phyloP scores from a whole-genome alignment of 2,888 invertebrate genomes.

The Philaethria dido region DNA sequence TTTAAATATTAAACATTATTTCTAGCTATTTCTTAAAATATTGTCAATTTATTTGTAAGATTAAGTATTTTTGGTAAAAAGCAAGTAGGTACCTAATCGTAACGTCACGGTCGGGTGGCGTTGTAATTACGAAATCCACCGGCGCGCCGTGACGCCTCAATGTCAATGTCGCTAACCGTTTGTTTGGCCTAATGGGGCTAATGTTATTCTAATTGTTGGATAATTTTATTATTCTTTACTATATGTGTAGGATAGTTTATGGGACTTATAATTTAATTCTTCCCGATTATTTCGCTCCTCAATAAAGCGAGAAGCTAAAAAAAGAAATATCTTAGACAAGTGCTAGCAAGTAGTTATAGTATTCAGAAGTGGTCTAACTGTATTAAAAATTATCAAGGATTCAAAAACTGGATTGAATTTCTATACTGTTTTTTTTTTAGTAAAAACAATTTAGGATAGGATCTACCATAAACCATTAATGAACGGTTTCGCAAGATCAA shows the following conservation, averaged over 20 bases:
- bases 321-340: no score
- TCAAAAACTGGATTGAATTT: no score
- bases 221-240: not conserved
- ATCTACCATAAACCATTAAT: not conserved
- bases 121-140: slow-evolving; percentile 65
- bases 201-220: slow-evolving; percentile 15
- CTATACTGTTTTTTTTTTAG: no score
- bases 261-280: not conserved
- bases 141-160: slow-evolving; percentile 51
- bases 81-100: slow-evolving; percentile 35
- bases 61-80: slow-evolving; percentile 18
- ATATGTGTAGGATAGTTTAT: not conserved
- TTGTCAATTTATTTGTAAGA: not conserved
- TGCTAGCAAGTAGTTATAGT: no score
- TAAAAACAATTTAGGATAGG: no score
- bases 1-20: no score
- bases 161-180: slow-evolving; percentile 44
- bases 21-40: not conserved
- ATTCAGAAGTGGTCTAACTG: no score
- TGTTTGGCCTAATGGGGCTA: slow-evolving; percentile 18
- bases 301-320: no score
- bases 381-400: no score
- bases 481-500: not conserved
- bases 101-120: slow-evolving; percentile 59
- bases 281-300: no score